These are phyloP conservation scores for Chaitophorus viminalis DNA, from an alignment of 2,888 invertebrate genomes.

Conservation along the genomic window DNA sequence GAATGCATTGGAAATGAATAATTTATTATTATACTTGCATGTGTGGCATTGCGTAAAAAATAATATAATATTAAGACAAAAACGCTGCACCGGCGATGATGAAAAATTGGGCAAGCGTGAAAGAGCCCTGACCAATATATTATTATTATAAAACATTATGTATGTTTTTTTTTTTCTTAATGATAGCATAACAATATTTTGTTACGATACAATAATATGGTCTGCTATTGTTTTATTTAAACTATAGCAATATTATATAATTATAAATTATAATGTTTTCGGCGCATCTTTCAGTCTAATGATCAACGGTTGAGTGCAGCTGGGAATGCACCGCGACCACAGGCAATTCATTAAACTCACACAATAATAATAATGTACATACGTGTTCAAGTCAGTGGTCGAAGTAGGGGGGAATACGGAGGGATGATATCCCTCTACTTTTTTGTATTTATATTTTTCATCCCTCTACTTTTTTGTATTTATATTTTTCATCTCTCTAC, in stretches of 20 bases:
- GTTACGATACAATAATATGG: too few relatives aligned
- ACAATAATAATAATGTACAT: neutral
- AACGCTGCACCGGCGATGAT: neutral
- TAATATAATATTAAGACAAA: neutral
- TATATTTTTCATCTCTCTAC: too few relatives aligned
- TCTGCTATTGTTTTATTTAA: neutral
- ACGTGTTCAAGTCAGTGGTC: neutral
- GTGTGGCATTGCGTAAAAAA: neutral
- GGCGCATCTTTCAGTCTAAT: neutral
- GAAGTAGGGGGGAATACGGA: too few relatives aligned
- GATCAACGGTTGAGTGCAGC: neutral
- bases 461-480: too few relatives aligned
- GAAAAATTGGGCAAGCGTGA: neutral
- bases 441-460: too few relatives aligned
- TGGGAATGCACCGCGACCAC: neutral
- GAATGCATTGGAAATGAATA: constrained; percentile 3
- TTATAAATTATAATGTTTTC: neutral
- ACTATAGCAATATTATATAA: too few relatives aligned
- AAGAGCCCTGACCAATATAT: constrained; percentile 1
- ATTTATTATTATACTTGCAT: constrained; percentile 32
- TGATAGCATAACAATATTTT: neutral
- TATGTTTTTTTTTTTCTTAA: neutral
- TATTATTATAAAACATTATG: too few relatives aligned
- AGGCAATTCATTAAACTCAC: neutral
- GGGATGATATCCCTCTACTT: too few relatives aligned